Evolutionary conservation across 2,888 invertebrate species (phyloP).

Genomic region (Axea sp.): DNA sequence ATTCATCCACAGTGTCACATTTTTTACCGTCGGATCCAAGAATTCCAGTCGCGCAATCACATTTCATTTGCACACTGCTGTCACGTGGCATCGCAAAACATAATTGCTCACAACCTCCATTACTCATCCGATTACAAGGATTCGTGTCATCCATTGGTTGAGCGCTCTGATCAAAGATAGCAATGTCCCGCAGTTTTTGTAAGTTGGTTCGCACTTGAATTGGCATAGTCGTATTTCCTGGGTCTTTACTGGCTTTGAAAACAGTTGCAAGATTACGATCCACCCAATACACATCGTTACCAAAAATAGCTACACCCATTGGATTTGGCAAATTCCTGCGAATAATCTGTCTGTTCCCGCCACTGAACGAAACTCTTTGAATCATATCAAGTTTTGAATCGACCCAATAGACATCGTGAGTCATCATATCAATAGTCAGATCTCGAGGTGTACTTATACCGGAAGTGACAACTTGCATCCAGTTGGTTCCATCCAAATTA

Average conservation of each 20-base stretch:
- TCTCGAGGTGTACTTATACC: conserved; percentile 95
- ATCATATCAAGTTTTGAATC: conserved; percentile 97
- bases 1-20: conserved; percentile 93
- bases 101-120: conserved; percentile 95
- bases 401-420: conserved; percentile 98
- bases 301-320: conserved; percentile 94
- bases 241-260: conserved; percentile 88
- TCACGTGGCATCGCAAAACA: conserved; percentile 95
- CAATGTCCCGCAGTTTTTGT: conserved; percentile 92
- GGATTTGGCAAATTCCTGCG: conserved; percentile 94
- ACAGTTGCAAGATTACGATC: conserved; percentile 93
- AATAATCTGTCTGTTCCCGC: conserved; percentile 90
- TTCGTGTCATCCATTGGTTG: conserved; percentile 92
- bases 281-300: conserved; percentile 94
- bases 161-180: conserved; percentile 92
- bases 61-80: conserved; percentile 82
- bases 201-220: conserved; percentile 90
- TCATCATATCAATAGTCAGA: conserved; percentile 93
- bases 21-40: conserved; percentile 84
- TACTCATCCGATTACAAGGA: conserved; percentile 87
- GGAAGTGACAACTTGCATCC: conserved; percentile 91
- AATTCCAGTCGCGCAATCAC: conserved; percentile 96
- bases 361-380: conserved; percentile 92
- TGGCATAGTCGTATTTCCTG: conserved; percentile 86
- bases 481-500: conserved; percentile 91